Base-by-base conservation (phyloP, 2,888 invertebrate genomes). In the Meta bourneti region DNA sequence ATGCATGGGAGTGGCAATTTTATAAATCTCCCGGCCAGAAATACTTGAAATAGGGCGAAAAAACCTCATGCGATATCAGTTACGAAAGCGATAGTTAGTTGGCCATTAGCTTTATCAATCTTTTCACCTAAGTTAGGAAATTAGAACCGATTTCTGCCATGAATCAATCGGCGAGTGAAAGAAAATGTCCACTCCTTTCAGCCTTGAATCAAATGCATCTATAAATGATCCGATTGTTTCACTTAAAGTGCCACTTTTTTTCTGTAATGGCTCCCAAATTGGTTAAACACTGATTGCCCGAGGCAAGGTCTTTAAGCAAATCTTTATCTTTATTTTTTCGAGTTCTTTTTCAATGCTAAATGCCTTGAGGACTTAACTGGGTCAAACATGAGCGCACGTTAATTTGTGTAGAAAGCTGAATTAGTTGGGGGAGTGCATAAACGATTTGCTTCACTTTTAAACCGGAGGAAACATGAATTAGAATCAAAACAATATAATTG, bases 141-240 rank as follows among this genome's bases (percentile, higher is more conserved):
- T 88, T 72, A 88, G 77, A n/a, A 70, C 71, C 70, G 79, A 48
- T 52, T 77, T 89, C 52, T 79, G 61, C 61, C 84, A 74, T 89
- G 89, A 89, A 89, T 89, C 89, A 88, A 88, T 70, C 71, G 49
- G 77, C 77, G 34, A 85, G 54, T 79, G 72, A 80, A 74, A 74
- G 81, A n/a, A 71, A 85, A 49, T 87, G 86, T n/a, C n/a, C n/a
- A 75, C 85, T 75, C 78, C 74, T 88, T 48, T 75, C 69, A 85
- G 83, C 90, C 90, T 90, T 90, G 85, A 85, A 80, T 77, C 19
- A 74, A 85, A 75, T 72, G 70, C 85, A 90, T 90, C 90, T 74
- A 74, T 72, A 90, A 90, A 90, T 81, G 90, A 85, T 90, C 80
- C 85, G 85, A 90, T 90, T 90, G 90, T 90, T 90, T 90, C 80